Evolutionary conservation across 1,140 invertebrate species (phyloP).

Genomic region (Scaptodrosophila lebanonensis): DNA sequence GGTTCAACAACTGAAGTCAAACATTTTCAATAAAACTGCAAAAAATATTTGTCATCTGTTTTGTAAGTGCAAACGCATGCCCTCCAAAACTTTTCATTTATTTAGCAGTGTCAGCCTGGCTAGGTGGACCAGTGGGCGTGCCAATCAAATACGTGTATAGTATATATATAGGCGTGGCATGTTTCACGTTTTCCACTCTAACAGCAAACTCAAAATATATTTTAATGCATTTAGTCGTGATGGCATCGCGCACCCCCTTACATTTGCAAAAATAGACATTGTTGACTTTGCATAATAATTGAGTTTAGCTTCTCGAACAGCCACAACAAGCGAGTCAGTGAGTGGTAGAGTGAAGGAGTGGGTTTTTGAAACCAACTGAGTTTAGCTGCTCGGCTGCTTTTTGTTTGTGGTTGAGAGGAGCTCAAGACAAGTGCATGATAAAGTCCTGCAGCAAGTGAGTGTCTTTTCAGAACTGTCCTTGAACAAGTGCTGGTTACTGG

Average conservation of each 20-base stretch:
- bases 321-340: slow-evolving; percentile 42
- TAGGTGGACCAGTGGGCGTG: background rate
- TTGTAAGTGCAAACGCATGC: background rate
- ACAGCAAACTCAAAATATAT: slow-evolving; percentile 72
- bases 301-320: slow-evolving; percentile 73
- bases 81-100: no score
- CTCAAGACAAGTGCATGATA: slow-evolving; percentile 52
- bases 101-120: no score
- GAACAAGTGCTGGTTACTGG: no score
- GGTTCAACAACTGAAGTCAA: slow-evolving; percentile 57
- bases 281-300: slow-evolving; percentile 75
- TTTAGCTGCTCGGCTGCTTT: slow-evolving; percentile 67
- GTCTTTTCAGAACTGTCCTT: no score
- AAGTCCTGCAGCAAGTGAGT: no score
- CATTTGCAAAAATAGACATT: slow-evolving; percentile 66
- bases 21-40: slow-evolving; percentile 74
- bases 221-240: slow-evolving; percentile 66
- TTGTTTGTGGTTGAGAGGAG: slow-evolving; percentile 57
- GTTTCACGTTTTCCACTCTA: slow-evolving; percentile 62
- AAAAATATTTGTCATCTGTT: slow-evolving; percentile 67
- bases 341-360: background rate
- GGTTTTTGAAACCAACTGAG: slow-evolving; percentile 26
- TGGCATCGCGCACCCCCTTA: slow-evolving; percentile 47
- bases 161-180: no score
- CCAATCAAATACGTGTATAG: no score